These are phyloP conservation scores for Drosophila merina DNA, from an alignment of 2,888 invertebrate genomes.

Conservation along the genomic window DNA sequence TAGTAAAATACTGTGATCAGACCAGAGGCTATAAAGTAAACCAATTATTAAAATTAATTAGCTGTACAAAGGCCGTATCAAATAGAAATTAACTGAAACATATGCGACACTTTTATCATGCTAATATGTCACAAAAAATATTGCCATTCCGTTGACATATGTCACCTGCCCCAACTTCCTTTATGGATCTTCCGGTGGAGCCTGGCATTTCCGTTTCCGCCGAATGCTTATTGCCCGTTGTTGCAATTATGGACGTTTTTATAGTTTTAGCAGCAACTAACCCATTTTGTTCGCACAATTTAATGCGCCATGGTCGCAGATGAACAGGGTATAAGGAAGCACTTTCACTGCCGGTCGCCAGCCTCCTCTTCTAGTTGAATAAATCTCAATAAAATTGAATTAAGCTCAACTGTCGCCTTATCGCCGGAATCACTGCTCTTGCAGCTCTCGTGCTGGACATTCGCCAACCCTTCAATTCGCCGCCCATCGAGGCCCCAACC, in stretches of 20 bases:
- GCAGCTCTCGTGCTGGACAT: conserved; percentile 1
- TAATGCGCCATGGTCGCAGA: conserved; percentile 16
- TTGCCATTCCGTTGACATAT: conserved; percentile 50
- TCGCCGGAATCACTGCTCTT: conserved; percentile 18
- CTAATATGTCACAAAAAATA: conserved; percentile 3
- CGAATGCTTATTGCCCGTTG: not conserved
- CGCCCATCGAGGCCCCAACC: conserved; percentile 2
- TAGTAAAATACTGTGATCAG: conserved; percentile 19
- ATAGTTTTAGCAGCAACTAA: conserved; percentile 20
- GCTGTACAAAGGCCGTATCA: conserved; percentile 51
- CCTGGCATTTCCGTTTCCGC: conserved; percentile 66
- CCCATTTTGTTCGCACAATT: conserved; percentile 37
- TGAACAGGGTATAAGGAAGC: conserved; percentile 2
- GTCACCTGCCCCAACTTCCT: conserved; percentile 42
- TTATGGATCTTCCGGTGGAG: conserved; percentile 52
- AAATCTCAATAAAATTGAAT: conserved; percentile 55
- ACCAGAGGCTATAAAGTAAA: conserved; percentile 46
- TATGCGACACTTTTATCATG: conserved; percentile 48
- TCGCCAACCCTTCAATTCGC: not conserved
- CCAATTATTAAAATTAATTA: conserved; percentile 65
- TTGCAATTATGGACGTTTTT: conserved; percentile 18
- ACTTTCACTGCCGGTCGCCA: conserved; percentile 30
- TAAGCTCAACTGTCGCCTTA: conserved; percentile 29
- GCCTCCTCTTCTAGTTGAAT: conserved; percentile 30
- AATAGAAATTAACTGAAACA: conserved; percentile 49